These are phyloP conservation scores for Lamprologus callipterus DNA, from an alignment of 2,113 vertebrate genomes.

Conservation along the genomic window DNA sequence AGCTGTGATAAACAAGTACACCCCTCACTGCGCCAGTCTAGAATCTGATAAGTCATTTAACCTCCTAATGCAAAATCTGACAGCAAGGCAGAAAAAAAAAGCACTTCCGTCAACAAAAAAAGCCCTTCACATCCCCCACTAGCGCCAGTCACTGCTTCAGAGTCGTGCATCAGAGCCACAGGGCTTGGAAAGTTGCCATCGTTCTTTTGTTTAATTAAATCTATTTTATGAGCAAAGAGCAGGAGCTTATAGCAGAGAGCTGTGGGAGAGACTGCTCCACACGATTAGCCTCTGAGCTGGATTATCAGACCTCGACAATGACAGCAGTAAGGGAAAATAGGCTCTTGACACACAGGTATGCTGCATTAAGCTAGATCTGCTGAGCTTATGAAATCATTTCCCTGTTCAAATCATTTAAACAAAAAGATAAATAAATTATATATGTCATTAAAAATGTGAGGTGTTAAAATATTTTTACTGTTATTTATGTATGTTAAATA, in stretches of 20 bases:
- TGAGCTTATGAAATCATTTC: not conserved
- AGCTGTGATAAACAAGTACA: not conserved
- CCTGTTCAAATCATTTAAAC: not conserved
- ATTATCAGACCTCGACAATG: constrained; percentile 45
- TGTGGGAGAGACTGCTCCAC: constrained; percentile 29
- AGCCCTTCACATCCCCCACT: not conserved
- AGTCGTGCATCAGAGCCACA: constrained; percentile 7
- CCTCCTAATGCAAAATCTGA: not conserved
- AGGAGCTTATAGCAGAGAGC: constrained; percentile 16
- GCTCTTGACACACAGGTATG: constrained; percentile 15
- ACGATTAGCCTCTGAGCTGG: constrained; percentile 52
- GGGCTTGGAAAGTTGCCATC: constrained; percentile 41
- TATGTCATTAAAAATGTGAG: not conserved
- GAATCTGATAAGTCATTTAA: not conserved
- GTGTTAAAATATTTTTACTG: not conserved
- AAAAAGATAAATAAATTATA: not conserved
- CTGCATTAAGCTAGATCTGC: constrained; percentile 11
- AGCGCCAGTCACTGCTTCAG: not conserved
- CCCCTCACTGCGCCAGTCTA: not conserved
- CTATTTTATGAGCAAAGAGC: constrained; percentile 34
- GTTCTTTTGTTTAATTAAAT: constrained; percentile 62
- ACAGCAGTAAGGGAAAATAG: constrained; percentile 26
- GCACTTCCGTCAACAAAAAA: constrained; percentile 8
- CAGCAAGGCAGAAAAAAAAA: not conserved
- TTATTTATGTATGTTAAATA: not conserved